A percentile compares a stretch with the other conserved stretches of the same genome.
Conservation (phyloP, 2,888 invertebrate genomes). For the Coelopa pilipes region DNA sequence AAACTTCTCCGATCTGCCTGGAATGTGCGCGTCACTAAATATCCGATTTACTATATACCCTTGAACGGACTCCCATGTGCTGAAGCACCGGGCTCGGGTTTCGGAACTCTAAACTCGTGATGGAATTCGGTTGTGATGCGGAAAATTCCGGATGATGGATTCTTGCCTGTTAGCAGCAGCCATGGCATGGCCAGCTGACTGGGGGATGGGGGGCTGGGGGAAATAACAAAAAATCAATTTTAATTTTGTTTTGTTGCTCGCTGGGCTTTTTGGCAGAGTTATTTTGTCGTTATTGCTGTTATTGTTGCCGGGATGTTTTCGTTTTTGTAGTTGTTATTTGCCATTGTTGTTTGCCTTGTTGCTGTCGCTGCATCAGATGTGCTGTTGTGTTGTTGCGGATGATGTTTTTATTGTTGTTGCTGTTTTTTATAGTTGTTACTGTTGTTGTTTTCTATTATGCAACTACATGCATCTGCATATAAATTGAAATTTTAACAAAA, state of each 20-base stretch:
- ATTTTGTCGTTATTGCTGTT: too few relatives aligned
- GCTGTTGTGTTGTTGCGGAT: slow-evolving; percentile 18
- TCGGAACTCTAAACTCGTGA: background rate
- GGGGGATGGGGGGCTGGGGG: background rate
- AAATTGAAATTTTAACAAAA: slow-evolving; percentile 42
- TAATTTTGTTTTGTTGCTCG: background rate
- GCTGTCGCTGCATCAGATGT: too few relatives aligned
- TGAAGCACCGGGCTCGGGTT: too few relatives aligned
- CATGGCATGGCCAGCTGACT: too few relatives aligned
- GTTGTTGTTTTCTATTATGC: slow-evolving; percentile 38
- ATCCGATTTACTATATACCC: too few relatives aligned
- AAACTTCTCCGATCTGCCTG: too few relatives aligned
- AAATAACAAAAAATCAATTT: slow-evolving; percentile 9
- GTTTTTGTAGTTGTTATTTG: too few relatives aligned
- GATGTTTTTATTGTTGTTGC: slow-evolving; percentile 12
- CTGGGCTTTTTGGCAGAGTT: background rate
- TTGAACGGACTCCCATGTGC: too few relatives aligned
- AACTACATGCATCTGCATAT: slow-evolving; percentile 46
- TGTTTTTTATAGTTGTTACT: slow-evolving; percentile 23
- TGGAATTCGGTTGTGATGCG: background rate
- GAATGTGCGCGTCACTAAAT: too few relatives aligned
- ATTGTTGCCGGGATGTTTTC: too few relatives aligned
- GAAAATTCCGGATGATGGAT: slow-evolving; percentile 7
- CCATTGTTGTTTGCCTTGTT: too few relatives aligned
- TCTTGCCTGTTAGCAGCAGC: background rate